Percentiles rank a stretch among this genome's conserved stretches.
Evolutionary conservation across 2,113 vertebrate species (phyloP).

Genomic region (Ciconia stormi): DNA sequence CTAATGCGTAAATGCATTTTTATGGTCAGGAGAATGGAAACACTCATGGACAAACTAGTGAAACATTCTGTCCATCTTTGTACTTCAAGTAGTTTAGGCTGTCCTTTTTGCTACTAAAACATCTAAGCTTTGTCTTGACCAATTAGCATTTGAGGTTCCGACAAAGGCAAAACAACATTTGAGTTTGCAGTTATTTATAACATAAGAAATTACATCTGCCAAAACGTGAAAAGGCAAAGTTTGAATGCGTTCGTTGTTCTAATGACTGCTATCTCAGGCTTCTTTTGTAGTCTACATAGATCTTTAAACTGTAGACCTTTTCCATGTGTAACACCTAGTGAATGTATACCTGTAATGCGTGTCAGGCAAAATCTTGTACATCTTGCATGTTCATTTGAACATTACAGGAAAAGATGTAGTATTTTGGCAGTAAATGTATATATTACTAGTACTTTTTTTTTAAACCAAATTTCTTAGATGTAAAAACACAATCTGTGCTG

Average conservation of each 20-base stretch:
- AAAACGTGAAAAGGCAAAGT: not conserved
- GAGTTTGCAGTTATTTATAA: not conserved
- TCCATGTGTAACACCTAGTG: not conserved
- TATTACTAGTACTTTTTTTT: not conserved
- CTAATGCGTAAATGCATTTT: not conserved
- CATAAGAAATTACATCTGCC: not conserved
- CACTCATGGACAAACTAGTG: not conserved
- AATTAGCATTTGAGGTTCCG: fast-evolving
- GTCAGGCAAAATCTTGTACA: not conserved
- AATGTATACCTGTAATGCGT: not conserved
- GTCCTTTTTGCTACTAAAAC: not conserved
- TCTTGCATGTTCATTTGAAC: not conserved
- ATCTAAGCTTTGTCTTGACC: not conserved
- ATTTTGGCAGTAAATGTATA: not conserved
- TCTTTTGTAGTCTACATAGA: not conserved
- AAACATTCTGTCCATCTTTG: not conserved
- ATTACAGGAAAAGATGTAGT: not conserved
- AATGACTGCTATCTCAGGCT: not conserved
- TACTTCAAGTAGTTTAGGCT: not conserved
- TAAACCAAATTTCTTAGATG: not conserved
- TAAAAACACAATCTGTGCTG: conserved; percentile 4
- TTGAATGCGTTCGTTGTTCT: not conserved
- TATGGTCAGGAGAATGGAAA: not conserved
- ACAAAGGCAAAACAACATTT: not conserved
- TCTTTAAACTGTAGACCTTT: not conserved